Base-by-base conservation (phyloP, 2,113 vertebrate genomes). In the Paraplagusia blochii region DNA sequence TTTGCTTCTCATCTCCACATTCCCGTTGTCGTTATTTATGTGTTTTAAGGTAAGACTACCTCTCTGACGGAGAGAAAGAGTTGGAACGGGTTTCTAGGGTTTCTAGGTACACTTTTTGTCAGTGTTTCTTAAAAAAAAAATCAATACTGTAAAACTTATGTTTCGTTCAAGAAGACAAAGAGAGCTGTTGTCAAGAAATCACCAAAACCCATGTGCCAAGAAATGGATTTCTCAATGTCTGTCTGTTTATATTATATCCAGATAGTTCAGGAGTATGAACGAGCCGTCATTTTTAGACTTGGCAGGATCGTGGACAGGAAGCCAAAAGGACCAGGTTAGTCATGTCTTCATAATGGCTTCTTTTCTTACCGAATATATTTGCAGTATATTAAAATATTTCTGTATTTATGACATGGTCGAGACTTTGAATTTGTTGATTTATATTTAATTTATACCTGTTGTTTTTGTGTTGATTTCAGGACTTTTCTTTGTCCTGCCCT, bases 401-500 rank as follows among this genome's bases (percentile, higher is more conserved):
- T n/a, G n/a, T n/a, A n/a, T n/a, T n/a, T 38, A 11, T 38, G 8
- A 2, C 1, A 38, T 38, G 12, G 3, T 10, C 7, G 35, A 36
- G 7, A 9, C 36, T 12, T 29, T 12, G 9, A 39, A 39, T 11
- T 8, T 11, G 36, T 11, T 45, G 15, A 46, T 18, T 16, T 6
- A 19, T 19, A 46, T 10, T 5, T 11, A n/a, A 44, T 9, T 8
- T 14, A 8, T 16, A 17, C 9, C 7, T 18, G 18, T 9, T 18
- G 17, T 8, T 29, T 11, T 1, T 48, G 9, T 34, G 9, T 50
- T 42, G 14, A 49, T 22, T 61, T 9, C 83, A 99, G 96, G 95
- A 22, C 85, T 99, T 64, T 94, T 98, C 80, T 95, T 98, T 7
- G 59, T 98, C 34, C 70, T 98, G 71, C 96, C 96, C 0, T 98